Conservation (phyloP, 2,888 invertebrate species). For the Linyphia triangularis region DNA sequence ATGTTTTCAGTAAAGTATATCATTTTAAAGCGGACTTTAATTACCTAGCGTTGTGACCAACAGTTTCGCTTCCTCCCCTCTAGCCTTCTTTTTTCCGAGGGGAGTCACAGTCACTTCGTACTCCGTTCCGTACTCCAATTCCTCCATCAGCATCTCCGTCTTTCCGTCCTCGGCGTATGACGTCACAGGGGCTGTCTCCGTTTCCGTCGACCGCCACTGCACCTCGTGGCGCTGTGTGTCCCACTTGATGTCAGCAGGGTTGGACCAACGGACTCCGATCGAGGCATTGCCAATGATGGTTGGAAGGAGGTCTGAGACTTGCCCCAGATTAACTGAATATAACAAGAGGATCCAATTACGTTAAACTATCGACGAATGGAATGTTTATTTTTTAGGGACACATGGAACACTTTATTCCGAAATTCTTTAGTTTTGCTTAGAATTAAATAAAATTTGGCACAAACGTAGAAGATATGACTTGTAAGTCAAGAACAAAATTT, state of each 20-base stretch:
- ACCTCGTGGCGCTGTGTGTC: slow-evolving; percentile 5
- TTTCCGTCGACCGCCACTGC: slow-evolving; percentile 7
- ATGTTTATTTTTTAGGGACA: too few relatives aligned
- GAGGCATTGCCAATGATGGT: slow-evolving; percentile 32
- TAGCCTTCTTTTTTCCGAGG: background rate
- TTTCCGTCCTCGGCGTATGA: background rate
- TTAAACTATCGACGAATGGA: too few relatives aligned
- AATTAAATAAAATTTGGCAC: too few relatives aligned
- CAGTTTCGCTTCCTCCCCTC: slow-evolving; percentile 13
- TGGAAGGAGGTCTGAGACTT: slow-evolving; percentile 18
- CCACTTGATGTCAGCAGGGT: slow-evolving; percentile 41
- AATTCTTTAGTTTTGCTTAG: too few relatives aligned
- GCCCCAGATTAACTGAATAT: slow-evolving; percentile 15
- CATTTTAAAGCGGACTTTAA: background rate
- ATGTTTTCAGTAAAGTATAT: too few relatives aligned
- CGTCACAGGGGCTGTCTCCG: background rate
- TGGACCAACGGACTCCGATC: slow-evolving; percentile 18
- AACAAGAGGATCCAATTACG: too few relatives aligned
- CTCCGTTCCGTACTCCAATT: slow-evolving; percentile 50
- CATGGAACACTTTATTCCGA: too few relatives aligned
- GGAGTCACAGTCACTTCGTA: slow-evolving; percentile 44
- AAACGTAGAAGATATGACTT: too few relatives aligned
- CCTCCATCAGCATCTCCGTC: slow-evolving; percentile 12
- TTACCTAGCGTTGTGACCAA: slow-evolving; percentile 46
- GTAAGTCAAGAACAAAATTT: too few relatives aligned